These are phyloP conservation scores for Sebastes dallii DNA, from an alignment of 2,797 vertebrate genomes.

Conservation along the genomic window DNA sequence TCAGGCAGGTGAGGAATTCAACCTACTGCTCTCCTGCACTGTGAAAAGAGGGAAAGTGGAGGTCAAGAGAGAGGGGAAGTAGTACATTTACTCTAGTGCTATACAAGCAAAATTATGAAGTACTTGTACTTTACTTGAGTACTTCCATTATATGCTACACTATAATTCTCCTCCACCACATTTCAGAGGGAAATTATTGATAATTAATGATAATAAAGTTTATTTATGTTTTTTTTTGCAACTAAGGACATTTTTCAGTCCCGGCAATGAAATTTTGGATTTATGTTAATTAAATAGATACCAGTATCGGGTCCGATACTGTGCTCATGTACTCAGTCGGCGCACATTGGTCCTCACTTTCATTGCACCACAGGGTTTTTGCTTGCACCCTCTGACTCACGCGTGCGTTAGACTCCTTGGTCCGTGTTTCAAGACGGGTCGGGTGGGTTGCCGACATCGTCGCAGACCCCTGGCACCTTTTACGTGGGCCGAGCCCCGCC, in stretches of 20 bases:
- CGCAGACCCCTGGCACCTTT: too few relatives aligned
- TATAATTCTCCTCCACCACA: neutral
- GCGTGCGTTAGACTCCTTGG: too few relatives aligned
- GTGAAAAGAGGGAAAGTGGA: neutral
- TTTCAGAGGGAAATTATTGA: neutral
- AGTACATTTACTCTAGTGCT: neutral
- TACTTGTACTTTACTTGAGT: neutral
- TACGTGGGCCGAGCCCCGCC: too few relatives aligned
- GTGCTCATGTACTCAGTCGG: too few relatives aligned
- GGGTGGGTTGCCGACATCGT: too few relatives aligned
- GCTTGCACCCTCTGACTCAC: fast-evolving
- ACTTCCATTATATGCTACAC: neutral
- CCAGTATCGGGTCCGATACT: too few relatives aligned
- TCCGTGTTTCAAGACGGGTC: too few relatives aligned
- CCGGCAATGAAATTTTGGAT: too few relatives aligned
- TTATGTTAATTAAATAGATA: too few relatives aligned
- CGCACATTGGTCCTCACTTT: fast-evolving
- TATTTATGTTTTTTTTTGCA: fast-evolving
- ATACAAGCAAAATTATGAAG: neutral
- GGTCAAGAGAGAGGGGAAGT: neutral
- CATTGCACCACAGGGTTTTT: too few relatives aligned
- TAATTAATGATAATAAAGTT: neutral
- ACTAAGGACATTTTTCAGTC: fast-evolving
- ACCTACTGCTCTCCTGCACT: conserved; percentile 14
- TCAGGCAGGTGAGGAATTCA: conserved; percentile 27